Evolutionary conservation across 53 echinoderm and acorn worm species (phyloP).

Genomic region (Paracentrotus lividus): DNA sequence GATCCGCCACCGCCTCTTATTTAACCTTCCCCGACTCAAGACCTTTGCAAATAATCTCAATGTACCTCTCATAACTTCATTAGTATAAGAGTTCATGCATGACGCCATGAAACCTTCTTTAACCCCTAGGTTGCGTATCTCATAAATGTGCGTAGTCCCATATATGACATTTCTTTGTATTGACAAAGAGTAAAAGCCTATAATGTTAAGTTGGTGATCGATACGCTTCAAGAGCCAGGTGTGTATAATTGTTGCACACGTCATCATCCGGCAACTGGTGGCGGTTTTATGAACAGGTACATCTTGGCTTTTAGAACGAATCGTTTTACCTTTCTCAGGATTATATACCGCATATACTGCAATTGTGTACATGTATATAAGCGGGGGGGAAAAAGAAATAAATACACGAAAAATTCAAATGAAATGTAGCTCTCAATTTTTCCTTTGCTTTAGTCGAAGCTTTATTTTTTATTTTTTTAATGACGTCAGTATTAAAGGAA

Average conservation of each 20-base stretch:
- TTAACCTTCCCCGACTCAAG: slow-evolving; percentile 4
- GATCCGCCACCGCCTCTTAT: background rate
- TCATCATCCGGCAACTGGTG: slow-evolving; percentile 3
- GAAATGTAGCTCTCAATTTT: no score
- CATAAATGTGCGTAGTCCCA: background rate
- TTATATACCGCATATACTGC: no score
- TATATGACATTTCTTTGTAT: background rate
- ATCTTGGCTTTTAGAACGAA: background rate
- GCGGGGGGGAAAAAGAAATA: no score
- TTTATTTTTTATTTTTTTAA: no score
- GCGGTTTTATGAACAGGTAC: background rate
- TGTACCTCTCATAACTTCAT: slow-evolving; percentile 40
- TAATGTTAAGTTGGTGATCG: background rate
- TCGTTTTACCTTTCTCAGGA: background rate
- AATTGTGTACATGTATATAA: no score
- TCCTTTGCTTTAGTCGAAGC: no score
- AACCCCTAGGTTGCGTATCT: background rate
- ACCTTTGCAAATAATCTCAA: slow-evolving; percentile 18
- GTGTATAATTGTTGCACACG: background rate
- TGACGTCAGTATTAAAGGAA: no score
- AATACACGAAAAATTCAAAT: no score
- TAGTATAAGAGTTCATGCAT: background rate
- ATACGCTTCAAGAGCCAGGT: background rate
- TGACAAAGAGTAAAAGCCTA: background rate
- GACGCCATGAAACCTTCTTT: background rate